These are phyloP conservation scores for Drosophila watanabei DNA, from an alignment of 1,140 invertebrate species.

Conservation along the genomic window DNA sequence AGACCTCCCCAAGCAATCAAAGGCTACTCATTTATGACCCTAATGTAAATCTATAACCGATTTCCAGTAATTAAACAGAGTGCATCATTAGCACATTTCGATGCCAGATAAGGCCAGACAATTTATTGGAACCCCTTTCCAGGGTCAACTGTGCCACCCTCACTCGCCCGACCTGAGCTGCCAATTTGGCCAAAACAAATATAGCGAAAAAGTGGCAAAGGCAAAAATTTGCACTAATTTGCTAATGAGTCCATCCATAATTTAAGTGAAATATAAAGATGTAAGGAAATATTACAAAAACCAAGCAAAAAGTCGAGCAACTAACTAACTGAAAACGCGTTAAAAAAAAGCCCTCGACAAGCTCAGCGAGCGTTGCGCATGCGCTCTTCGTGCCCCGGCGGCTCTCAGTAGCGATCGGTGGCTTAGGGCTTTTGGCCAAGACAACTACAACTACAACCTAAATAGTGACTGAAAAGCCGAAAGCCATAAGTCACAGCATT, in stretches of 20 bases:
- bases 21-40: neutral
- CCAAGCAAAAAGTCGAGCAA: constrained; percentile 48
- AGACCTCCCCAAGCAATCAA: neutral
- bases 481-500: constrained; percentile 64
- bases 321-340: constrained; percentile 46
- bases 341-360: constrained; percentile 40
- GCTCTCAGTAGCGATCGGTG: constrained; percentile 32
- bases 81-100: constrained; percentile 32
- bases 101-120: neutral
- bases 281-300: constrained; percentile 65
- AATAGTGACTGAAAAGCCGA: constrained; percentile 15
- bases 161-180: neutral
- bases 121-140: neutral
- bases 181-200: constrained; percentile 28
- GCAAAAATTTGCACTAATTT: constrained; percentile 74
- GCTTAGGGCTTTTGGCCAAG: constrained; percentile 52
- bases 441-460: constrained; percentile 24
- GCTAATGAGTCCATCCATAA: constrained; percentile 69
- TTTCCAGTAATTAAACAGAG: constrained; percentile 22
- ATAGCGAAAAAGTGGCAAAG: constrained; percentile 31
- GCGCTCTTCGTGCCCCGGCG: constrained; percentile 30
- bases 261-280: constrained; percentile 49
- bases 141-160: neutral
- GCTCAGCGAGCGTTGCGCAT: constrained; percentile 33
- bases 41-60: constrained; percentile 8